Percentiles rank a stretch among this genome's conserved stretches.
Conservation (phyloP, 2,797 vertebrate genomes). For the Falco biarmicus region DNA sequence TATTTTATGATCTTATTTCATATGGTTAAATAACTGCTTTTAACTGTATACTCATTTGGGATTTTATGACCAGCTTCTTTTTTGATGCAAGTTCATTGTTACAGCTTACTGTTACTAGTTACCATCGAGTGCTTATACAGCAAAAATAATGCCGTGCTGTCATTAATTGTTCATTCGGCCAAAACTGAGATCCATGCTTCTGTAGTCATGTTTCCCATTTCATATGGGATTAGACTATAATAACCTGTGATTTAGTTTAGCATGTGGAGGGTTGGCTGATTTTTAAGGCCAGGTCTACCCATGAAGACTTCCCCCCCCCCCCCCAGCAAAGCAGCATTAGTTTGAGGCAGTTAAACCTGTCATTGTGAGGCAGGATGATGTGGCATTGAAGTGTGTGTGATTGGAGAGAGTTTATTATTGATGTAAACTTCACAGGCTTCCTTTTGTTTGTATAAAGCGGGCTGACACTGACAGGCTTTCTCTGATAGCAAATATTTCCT, state of each 20-base stretch:
- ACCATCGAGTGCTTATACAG: neutral
- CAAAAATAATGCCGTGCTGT: neutral
- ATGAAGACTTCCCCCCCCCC: neutral
- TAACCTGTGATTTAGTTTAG: neutral
- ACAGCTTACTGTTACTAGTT: neutral
- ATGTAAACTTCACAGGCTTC: slow-evolving; percentile 22
- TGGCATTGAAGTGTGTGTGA: neutral
- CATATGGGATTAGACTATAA: neutral
- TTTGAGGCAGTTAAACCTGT: neutral
- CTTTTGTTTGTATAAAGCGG: slow-evolving; percentile 21
- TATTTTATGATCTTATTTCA: neutral
- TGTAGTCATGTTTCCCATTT: neutral
- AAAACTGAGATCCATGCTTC: neutral
- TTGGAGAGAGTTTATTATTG: neutral
- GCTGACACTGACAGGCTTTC: neutral
- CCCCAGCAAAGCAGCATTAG: neutral
- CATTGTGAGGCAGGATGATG: accelerated
- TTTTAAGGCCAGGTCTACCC: slow-evolving; percentile 2
- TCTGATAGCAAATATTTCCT: slow-evolving; percentile 19
- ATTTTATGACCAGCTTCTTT: neutral
- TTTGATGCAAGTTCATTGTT: neutral
- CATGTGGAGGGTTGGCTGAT: neutral
- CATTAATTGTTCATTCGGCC: neutral
- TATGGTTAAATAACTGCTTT: neutral
- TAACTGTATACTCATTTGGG: neutral